These are phyloP conservation scores for Sinocyclocheilus grahami DNA, from an alignment of 2,113 vertebrate genomes.

Conservation along the genomic window DNA sequence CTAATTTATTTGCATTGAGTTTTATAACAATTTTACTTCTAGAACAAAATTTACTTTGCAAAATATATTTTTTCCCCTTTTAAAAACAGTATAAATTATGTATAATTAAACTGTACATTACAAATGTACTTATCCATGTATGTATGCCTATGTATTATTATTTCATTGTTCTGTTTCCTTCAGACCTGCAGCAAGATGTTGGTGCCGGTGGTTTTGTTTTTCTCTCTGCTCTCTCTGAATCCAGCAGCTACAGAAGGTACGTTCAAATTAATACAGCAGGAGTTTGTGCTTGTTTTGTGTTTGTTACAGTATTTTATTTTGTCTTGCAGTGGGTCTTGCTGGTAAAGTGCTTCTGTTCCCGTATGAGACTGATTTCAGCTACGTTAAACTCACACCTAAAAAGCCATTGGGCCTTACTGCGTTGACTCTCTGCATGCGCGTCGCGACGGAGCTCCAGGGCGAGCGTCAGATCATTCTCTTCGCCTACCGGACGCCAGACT, in stretches of 20 bases:
- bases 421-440: constrained; percentile 79
- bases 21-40: neutral
- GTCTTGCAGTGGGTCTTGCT: constrained; percentile 66
- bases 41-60: neutral
- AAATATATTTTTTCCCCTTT: neutral
- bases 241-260: constrained; percentile 65
- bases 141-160: no score
- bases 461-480: constrained; percentile 79
- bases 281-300: neutral
- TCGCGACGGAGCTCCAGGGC: constrained; percentile 74
- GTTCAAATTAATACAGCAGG: neutral
- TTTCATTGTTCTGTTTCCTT: neutral
- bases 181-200: constrained; percentile 45
- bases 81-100: neutral
- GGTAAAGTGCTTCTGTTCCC: constrained; percentile 78
- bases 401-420: constrained; percentile 72
- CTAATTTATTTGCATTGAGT: neutral
- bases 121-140: no score
- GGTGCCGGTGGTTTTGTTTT: constrained; percentile 41
- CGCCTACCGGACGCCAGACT: constrained; percentile 76
- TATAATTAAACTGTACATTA: neutral
- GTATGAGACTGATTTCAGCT: constrained; percentile 78
- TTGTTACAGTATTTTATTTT: neutral
- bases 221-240: constrained; percentile 54
- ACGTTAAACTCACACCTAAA: constrained; percentile 72